These are phyloP conservation scores for Chionis minor DNA, from an alignment of 2,113 vertebrate genomes.

Conservation along the genomic window DNA sequence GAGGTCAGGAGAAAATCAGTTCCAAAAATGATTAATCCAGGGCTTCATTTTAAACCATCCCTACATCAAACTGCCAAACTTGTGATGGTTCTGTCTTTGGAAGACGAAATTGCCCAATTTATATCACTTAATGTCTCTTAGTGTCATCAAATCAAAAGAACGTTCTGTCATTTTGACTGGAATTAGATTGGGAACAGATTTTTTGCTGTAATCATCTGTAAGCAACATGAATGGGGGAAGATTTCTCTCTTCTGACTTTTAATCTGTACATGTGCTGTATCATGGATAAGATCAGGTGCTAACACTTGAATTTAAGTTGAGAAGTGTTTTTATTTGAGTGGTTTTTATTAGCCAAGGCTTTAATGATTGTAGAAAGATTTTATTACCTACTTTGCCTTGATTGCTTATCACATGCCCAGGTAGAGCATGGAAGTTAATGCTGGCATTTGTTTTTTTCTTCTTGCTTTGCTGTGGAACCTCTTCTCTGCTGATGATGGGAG, in stretches of 20 bases:
- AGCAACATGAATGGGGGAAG: background rate
- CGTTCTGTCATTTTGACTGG: background rate
- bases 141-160: conserved; percentile 18
- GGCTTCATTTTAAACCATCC: background rate
- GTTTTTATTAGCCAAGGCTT: background rate
- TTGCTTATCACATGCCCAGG: background rate
- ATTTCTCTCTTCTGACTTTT: background rate
- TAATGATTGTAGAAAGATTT: background rate
- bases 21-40: background rate
- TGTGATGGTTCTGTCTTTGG: background rate
- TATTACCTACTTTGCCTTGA: background rate
- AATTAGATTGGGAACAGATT: background rate
- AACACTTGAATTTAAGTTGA: background rate
- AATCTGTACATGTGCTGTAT: background rate
- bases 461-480: background rate
- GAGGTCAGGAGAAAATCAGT: background rate
- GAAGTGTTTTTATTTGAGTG: background rate
- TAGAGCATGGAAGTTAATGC: background rate
- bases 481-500: background rate
- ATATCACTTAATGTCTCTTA: conserved; percentile 5
- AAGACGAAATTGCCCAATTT: conserved; percentile 24
- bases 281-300: background rate
- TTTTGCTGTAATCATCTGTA: conserved; percentile 4
- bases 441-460: background rate
- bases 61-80: background rate